These are phyloP conservation scores for Heterotis niloticus DNA, from an alignment of 2,113 vertebrate species.

Conservation along the genomic window DNA sequence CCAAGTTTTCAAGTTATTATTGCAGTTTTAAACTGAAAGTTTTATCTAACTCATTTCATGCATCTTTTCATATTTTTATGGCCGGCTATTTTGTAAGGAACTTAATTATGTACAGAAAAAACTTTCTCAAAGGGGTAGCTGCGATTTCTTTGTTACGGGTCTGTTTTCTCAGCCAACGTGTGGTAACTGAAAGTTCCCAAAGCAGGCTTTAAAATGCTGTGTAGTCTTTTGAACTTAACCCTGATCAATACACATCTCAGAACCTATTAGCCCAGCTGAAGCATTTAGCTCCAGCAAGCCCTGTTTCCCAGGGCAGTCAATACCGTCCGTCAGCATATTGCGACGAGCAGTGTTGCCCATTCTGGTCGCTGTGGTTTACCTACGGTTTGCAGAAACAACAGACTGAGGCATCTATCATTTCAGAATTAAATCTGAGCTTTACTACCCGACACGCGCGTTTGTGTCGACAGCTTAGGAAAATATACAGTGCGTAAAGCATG, in stretches of 20 bases:
- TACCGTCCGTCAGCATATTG: slow-evolving; percentile 60
- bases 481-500: too few relatives aligned
- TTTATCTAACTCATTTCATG: too few relatives aligned
- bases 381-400: background rate
- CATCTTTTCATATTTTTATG: too few relatives aligned
- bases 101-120: background rate
- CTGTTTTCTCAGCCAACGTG: slow-evolving; percentile 37
- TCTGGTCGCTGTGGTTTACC: slow-evolving; percentile 37
- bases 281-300: slow-evolving; percentile 55
- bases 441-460: too few relatives aligned
- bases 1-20: too few relatives aligned
- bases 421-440: too few relatives aligned
- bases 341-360: slow-evolving; percentile 53
- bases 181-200: background rate
- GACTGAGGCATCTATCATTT: background rate
- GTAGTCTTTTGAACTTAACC: slow-evolving; percentile 48
- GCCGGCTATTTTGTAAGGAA: background rate
- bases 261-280: slow-evolving; percentile 59
- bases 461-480: too few relatives aligned
- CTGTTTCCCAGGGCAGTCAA: slow-evolving; percentile 52
- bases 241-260: slow-evolving; percentile 56
- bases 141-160: slow-evolving; percentile 22
- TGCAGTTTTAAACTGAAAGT: too few relatives aligned
- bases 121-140: background rate
- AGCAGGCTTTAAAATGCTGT: slow-evolving; percentile 38